A percentile compares a stretch with the other conserved stretches of the same genome.
These are phyloP conservation scores for Basileuterus tristriatus DNA, from an alignment of 2,797 vertebrate genomes.

Conservation along the genomic window DNA sequence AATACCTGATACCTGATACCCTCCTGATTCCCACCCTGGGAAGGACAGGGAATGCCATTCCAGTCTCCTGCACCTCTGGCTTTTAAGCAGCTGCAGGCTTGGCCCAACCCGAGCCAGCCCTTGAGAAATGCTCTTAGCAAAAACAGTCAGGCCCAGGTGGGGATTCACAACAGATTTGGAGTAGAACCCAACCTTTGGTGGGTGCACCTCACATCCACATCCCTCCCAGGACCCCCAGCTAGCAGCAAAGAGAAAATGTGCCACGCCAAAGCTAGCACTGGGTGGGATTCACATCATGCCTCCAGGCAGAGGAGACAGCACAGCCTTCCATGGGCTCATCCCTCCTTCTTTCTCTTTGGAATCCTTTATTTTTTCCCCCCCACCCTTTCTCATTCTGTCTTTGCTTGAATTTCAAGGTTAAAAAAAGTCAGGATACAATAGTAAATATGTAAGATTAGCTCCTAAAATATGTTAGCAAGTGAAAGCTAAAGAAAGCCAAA, in stretches of 20 bases:
- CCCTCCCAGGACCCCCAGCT: neutral
- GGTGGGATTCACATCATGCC: neutral
- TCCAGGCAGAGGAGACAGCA: neutral
- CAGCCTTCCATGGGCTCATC: neutral
- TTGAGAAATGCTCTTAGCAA: neutral
- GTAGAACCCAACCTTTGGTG: neutral
- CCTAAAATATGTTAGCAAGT: constrained; percentile 83
- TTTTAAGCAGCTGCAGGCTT: neutral
- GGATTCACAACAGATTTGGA: neutral
- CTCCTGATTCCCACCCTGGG: neutral
- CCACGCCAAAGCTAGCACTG: neutral
- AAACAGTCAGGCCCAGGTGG: neutral
- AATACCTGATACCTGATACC: neutral
- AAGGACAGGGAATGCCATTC: neutral
- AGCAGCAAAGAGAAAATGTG: neutral
- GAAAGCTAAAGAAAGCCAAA: constrained; percentile 83
- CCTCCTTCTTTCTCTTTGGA: neutral
- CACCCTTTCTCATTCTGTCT: constrained; percentile 65
- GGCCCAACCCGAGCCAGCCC: neutral
- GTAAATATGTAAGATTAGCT: constrained; percentile 88
- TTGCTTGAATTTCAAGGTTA: constrained; percentile 94
- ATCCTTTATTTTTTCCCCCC: neutral
- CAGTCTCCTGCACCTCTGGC: neutral
- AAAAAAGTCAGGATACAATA: constrained; percentile 86
- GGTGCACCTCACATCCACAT: neutral